These are phyloP conservation scores for Cairina moschata DNA, from an alignment of 2,113 vertebrate species.

Conservation along the genomic window DNA sequence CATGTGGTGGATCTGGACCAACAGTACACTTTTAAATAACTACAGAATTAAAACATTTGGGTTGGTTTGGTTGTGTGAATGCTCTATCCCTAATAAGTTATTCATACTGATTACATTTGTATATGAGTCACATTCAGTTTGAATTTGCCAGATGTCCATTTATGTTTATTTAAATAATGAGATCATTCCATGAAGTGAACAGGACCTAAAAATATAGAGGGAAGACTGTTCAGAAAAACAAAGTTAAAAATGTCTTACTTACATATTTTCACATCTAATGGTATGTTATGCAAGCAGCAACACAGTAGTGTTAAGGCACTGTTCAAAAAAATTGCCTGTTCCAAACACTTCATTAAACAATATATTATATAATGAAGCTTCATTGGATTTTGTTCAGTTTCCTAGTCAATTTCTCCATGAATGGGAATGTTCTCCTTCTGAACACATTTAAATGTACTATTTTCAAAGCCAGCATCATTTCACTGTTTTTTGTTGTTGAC, in stretches of 20 bases:
- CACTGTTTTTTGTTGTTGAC: neutral
- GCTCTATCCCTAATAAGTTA: neutral
- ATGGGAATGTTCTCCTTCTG: neutral
- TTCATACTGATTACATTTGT: constrained; percentile 27
- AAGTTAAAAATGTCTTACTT: neutral
- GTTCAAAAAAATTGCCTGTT: neutral
- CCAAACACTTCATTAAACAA: neutral
- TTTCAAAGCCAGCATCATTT: neutral
- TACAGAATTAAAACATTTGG: neutral
- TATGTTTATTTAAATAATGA: constrained; percentile 59
- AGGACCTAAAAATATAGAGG: constrained; percentile 21
- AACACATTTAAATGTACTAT: neutral
- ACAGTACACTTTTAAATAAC: neutral
- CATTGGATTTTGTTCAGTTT: neutral
- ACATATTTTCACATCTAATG: neutral
- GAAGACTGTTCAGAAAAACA: neutral
- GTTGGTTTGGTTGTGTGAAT: neutral
- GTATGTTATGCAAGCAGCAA: neutral
- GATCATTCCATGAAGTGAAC: constrained; percentile 43
- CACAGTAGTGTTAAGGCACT: neutral
- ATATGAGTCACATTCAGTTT: constrained; percentile 20
- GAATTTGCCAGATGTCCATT: constrained; percentile 42
- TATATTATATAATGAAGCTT: neutral
- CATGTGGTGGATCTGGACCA: neutral
- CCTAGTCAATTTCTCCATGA: neutral